A percentile compares a stretch with the other conserved stretches of the same genome.
These are phyloP conservation scores for Squalus acanthias DNA, from an alignment of 2,797 vertebrate species.

Conservation along the genomic window DNA sequence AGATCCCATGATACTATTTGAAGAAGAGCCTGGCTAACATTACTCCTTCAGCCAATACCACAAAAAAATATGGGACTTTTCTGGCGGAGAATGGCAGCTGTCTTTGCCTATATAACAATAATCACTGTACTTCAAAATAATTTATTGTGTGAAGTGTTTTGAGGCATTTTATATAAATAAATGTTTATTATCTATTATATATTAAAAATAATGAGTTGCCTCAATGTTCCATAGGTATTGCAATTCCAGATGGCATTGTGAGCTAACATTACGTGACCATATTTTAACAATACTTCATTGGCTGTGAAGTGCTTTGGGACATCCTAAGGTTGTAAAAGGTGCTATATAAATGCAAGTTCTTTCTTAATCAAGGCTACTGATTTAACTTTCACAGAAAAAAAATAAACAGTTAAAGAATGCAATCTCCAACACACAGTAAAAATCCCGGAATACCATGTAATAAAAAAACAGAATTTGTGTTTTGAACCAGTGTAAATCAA, in stretches of 20 bases:
- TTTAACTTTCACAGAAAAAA: no score
- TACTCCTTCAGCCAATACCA: not conserved
- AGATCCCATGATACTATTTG: not conserved
- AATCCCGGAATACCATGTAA: no score
- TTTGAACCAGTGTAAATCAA: no score
- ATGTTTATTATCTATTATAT: not conserved
- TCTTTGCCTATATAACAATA: not conserved
- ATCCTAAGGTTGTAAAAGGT: no score
- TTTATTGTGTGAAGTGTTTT: not conserved
- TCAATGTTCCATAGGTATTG: not conserved
- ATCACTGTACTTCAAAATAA: not conserved
- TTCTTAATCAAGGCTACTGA: no score
- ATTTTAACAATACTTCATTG: no score
- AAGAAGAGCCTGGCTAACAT: not conserved
- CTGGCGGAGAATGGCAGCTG: not conserved
- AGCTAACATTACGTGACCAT: not conserved
- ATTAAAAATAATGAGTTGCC: not conserved
- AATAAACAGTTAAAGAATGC: no score
- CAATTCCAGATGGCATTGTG: not conserved
- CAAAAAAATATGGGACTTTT: not conserved
- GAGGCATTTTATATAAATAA: not conserved
- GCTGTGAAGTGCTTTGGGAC: no score
- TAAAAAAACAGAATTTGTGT: no score
- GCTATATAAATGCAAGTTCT: no score
- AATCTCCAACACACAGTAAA: no score